phyloP scores from a whole-genome alignment of 2,797 vertebrate genomes.

The Schizopygopsis pylzovi region DNA sequence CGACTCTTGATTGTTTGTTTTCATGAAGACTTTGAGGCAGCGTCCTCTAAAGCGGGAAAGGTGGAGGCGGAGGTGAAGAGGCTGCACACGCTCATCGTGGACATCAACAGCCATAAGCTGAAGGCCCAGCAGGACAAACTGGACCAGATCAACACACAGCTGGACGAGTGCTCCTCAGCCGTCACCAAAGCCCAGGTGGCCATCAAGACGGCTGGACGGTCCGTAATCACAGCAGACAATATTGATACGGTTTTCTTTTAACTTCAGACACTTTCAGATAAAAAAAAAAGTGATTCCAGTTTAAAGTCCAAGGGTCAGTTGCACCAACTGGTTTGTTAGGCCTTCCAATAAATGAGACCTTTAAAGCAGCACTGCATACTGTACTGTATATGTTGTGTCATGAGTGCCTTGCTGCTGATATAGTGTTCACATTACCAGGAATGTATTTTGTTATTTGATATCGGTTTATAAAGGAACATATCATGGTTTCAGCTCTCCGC shows the following conservation, averaged over 20 bases:
- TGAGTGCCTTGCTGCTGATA: too few species aligned
- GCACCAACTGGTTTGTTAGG: not conserved
- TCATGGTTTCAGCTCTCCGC: too few species aligned
- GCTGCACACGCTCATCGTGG: slow-evolving; percentile 89
- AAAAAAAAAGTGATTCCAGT: not conserved
- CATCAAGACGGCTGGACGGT: slow-evolving; percentile 92
- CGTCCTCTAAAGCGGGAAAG: slow-evolving; percentile 83
- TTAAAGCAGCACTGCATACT: too few species aligned
- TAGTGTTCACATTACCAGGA: too few species aligned
- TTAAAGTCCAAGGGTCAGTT: too few species aligned
- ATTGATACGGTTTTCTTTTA: not conserved
- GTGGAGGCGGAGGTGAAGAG: slow-evolving; percentile 90
- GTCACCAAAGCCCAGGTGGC: slow-evolving; percentile 94
- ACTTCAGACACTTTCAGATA: not conserved
- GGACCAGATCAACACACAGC: slow-evolving; percentile 86
- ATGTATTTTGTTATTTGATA: too few species aligned
- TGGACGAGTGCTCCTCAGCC: slow-evolving; percentile 87
- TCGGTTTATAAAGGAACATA: too few species aligned
- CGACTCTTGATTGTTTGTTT: not conserved
- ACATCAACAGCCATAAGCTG: slow-evolving; percentile 90
- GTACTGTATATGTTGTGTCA: too few species aligned
- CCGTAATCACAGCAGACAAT: slow-evolving; percentile 1
- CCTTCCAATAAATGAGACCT: too few species aligned
- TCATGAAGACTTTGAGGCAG: slow-evolving; percentile 81
- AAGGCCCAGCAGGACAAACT: slow-evolving; percentile 93